Base-by-base conservation (phyloP, 2,113 vertebrate species). In the Sciurus niger region DNA sequence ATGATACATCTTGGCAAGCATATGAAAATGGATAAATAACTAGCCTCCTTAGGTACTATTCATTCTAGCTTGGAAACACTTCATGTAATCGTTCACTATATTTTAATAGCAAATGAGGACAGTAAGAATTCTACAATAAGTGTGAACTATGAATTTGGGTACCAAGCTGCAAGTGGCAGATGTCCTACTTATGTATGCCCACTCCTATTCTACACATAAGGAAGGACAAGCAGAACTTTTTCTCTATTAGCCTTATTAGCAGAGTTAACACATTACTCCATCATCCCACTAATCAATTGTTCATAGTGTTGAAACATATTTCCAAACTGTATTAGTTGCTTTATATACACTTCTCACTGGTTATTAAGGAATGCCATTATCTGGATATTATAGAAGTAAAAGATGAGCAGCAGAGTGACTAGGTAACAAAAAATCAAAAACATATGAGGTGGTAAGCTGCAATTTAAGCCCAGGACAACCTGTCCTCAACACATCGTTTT, bases 11-110 rank as follows among this genome's bases (percentile, higher is more conserved):
- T 20, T 84, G 2, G 58, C 34, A 70, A 6, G 74, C 48, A 16
- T 82, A 65, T 55, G 11, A 97, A 97, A 89, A 90, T 84, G 77
- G 70, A 89, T 18, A 83, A 16, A 94, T 43, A 89, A 53, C 17
- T 58, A 79, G 22, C 8, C 0, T 60, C 74, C 30, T 83, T 93
- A n/a, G 67, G 12, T 58, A 20, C 8, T 78, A 92, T 46, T 73
- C 9, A 34, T 82, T 93, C 84, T 22, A 94, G 43, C 0, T n/a
- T 32, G 48, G 84, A 96, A 93, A 86, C 51, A 95, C 73, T 82
- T 79, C 51, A 65, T n/a, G 43, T 63, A 77, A 89, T 8, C 70
- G 89, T 51, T 67, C 1, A 4, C 1, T 46, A 1, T 30, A 32
- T 88, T 30, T 90, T 68, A 11, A 58, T 12, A 82, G 88, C n/a